Base-by-base conservation (phyloP, 2,113 vertebrate genomes). In the Mixornis gularis region DNA sequence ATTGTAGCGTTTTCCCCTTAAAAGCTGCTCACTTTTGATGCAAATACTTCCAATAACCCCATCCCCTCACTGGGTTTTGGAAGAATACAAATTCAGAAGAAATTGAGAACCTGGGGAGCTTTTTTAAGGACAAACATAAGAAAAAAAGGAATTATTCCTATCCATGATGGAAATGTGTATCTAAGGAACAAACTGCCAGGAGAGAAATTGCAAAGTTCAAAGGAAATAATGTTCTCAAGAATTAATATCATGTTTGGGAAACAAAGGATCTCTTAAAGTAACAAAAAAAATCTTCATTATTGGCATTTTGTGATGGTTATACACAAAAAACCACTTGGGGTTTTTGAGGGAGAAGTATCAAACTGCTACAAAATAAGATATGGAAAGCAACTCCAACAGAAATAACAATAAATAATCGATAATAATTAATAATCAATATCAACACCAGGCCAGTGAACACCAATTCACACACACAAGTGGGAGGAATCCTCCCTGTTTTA, bases 1-100 rank as follows among this genome's bases (percentile, higher is more conserved):
- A 19, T 0, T 17, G 25, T 2, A 30, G 32, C 0, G 0, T 32
- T 64, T 19, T 22, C 1, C 16, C 27, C 78, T 38, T 36, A 68
- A 62, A 89, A n/a, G 17, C 4, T 7, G 56, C 22, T 64, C 52
- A 17, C 9, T 85, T 79, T 21, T 30, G 16, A 60, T 3, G 26
- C 17, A 68, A 74, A 78, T 32, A n/a, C 6, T 60, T 38, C n/a
- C 68, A 59, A 4, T 8, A 64, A 81, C 46, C 18, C 51, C 56
- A 38, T 44, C 58, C 72, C 48, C 46, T 69, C 55, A 22, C 1
- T 56, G 59, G 52, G 55, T 36, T 59, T n/a, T 46, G 66, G 72
- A 38, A 88, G 56, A 76, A 77, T 1, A 59, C 27, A 48, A 71
- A 51, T 13, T 58, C 16, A 30, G 14, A 13, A 36, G 69, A n/a